Conservation (phyloP, 2,888 invertebrate genomes). For the Andricus quercusramuli region DNA sequence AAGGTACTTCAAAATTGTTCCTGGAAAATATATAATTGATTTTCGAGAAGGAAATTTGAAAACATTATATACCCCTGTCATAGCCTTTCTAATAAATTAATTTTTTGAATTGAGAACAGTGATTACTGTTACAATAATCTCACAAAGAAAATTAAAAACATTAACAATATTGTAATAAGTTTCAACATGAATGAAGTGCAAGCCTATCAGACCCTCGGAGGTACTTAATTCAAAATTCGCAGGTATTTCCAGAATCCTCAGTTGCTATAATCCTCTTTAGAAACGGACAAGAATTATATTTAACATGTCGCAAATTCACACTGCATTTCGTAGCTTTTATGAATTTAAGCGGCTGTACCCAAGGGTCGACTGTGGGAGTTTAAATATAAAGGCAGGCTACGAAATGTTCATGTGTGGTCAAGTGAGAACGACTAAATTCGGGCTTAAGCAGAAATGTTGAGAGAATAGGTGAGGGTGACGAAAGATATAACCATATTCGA, state of each 20-base stretch:
- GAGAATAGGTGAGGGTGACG: conserved; percentile 19
- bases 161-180: neutral
- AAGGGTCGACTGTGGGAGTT: conserved; percentile 22
- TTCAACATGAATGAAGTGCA: neutral
- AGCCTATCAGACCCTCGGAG: neutral
- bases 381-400: conserved; percentile 19
- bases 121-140: neutral
- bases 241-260: conserved; percentile 1
- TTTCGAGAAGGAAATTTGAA: no score
- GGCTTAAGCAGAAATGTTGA: neutral
- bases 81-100: no score
- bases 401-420: conserved; percentile 25
- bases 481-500: neutral
- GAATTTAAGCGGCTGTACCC: conserved; percentile 66
- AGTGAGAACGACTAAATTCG: neutral
- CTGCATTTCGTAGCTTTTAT: conserved; percentile 72
- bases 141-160: neutral
- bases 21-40: no score
- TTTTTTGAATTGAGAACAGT: no score
- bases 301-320: conserved; percentile 72
- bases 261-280: conserved; percentile 45
- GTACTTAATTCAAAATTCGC: neutral
- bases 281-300: conserved; percentile 48
- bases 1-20: no score
- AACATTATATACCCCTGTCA: no score